These are phyloP conservation scores for Leptoteleia sp. DNA, from an alignment of 1,140 invertebrate genomes.

Conservation along the genomic window DNA sequence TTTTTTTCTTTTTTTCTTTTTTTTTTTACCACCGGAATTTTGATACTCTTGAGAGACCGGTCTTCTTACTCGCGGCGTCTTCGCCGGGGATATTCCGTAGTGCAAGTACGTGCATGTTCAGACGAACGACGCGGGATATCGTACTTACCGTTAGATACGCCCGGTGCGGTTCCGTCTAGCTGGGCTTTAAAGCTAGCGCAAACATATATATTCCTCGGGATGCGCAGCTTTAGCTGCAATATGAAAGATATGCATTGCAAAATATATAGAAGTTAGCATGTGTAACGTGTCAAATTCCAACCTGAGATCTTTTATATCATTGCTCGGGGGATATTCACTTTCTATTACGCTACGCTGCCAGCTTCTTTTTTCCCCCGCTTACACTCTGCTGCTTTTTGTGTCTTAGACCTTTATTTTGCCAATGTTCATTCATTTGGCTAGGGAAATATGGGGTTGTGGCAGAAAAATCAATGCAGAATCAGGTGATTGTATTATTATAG, in stretches of 20 bases:
- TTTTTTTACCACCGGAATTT: conserved; percentile 58
- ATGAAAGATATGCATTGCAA: conserved; percentile 60
- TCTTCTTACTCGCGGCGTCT: conserved; percentile 57
- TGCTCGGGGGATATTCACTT: conserved; percentile 29
- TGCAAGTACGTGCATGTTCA: conserved; percentile 53
- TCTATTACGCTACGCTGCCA: conserved; percentile 1
- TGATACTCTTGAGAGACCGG: conserved; percentile 59
- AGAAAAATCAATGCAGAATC: too few relatives aligned
- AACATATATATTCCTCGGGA: conserved; percentile 44
- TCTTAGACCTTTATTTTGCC: too few relatives aligned
- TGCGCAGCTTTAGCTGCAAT: conserved; percentile 49
- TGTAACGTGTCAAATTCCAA: conserved; percentile 55
- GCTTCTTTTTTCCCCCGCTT: too few relatives aligned
- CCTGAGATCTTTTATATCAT: conserved; percentile 44
- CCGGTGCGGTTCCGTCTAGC: conserved; percentile 9
- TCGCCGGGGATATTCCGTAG: conserved; percentile 48
- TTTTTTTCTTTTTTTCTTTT: too few relatives aligned
- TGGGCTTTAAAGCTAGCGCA: conserved; percentile 40
- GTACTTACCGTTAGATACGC: conserved; percentile 26
- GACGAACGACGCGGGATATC: conserved; percentile 29
- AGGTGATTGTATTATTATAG: too few relatives aligned
- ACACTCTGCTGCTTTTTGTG: too few relatives aligned
- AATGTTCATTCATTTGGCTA: too few relatives aligned
- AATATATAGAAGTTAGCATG: conserved; percentile 53
- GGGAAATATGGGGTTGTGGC: too few relatives aligned